Percentiles rank a stretch among this genome's conserved stretches.
phyloP scores from a whole-genome alignment of 2,797 vertebrate species.

The Dallia pectoralis region DNA sequence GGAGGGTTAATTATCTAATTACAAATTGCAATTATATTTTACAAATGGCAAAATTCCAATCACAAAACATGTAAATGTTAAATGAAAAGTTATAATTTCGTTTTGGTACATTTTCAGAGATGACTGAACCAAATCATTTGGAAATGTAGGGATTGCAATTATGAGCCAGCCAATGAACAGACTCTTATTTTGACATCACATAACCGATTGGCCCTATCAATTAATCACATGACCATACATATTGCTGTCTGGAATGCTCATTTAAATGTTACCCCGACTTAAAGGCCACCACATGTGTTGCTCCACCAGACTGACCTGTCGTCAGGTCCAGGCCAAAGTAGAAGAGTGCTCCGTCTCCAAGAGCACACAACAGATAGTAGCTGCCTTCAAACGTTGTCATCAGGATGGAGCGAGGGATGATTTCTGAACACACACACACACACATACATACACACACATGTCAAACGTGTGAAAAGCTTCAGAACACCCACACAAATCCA shows the following conservation, averaged over 20 bases:
- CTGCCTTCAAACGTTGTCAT: constrained; percentile 99
- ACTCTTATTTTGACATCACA: background rate
- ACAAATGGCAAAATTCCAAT: too few species aligned
- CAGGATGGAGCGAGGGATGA: constrained; percentile 97
- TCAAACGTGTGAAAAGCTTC: background rate
- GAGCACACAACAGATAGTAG: constrained; percentile 95
- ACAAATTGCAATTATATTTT: too few species aligned
- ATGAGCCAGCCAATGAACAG: background rate
- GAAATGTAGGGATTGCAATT: background rate
- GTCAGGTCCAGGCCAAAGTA: constrained; percentile 95
- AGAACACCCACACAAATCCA: background rate
- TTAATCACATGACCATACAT: background rate
- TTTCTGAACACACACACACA: constrained; percentile 76
- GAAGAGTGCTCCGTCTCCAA: constrained; percentile 97
- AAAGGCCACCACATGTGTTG: background rate
- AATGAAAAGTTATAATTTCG: background rate
- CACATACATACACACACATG: background rate
- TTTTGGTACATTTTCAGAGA: too few species aligned
- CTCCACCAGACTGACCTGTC: constrained; percentile 74
- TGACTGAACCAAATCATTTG: background rate
- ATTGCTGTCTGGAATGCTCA: background rate
- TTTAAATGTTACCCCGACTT: background rate
- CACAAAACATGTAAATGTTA: background rate
- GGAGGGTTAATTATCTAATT: background rate
- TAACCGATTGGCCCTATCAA: background rate